Evolutionary conservation across 2,888 invertebrate species (phyloP).

Genomic region (Xylota segnis): DNA sequence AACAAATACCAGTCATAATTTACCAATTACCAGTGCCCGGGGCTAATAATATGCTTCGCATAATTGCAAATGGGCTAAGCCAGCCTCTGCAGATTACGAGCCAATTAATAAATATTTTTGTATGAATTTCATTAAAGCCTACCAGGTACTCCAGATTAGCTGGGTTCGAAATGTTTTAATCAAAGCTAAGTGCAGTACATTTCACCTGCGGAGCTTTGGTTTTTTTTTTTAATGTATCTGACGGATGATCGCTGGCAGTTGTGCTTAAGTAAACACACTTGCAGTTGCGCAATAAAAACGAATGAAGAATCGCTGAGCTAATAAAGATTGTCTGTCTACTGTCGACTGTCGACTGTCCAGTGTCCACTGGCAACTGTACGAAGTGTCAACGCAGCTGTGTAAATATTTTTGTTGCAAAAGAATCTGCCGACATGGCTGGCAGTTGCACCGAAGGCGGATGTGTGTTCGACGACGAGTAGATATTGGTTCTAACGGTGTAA

Average conservation of each 20-base stretch:
- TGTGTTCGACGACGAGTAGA: too few species aligned
- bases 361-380: neutral
- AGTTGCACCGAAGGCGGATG: neutral
- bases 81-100: conserved; percentile 39
- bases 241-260: conserved; percentile 9
- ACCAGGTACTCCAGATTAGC: conserved; percentile 26
- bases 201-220: conserved; percentile 35
- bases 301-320: conserved; percentile 41
- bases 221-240: neutral
- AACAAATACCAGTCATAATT: conserved; percentile 74
- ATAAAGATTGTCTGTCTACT: conserved; percentile 38
- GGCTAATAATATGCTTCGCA: conserved; percentile 65
- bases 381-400: conserved; percentile 63
- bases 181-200: conserved; percentile 66
- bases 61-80: conserved; percentile 65
- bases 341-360: too few species aligned
- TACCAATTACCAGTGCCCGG: conserved; percentile 46
- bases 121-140: neutral
- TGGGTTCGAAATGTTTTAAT: conserved; percentile 64
- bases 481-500: conserved; percentile 39
- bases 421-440: conserved; percentile 10
- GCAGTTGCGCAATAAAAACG: conserved; percentile 59
- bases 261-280: conserved; percentile 47
- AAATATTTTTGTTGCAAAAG: conserved; percentile 45
- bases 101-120: conserved; percentile 53